Evolutionary conservation across 2,888 invertebrate species (phyloP).

Genomic region (Thecophora atra): DNA sequence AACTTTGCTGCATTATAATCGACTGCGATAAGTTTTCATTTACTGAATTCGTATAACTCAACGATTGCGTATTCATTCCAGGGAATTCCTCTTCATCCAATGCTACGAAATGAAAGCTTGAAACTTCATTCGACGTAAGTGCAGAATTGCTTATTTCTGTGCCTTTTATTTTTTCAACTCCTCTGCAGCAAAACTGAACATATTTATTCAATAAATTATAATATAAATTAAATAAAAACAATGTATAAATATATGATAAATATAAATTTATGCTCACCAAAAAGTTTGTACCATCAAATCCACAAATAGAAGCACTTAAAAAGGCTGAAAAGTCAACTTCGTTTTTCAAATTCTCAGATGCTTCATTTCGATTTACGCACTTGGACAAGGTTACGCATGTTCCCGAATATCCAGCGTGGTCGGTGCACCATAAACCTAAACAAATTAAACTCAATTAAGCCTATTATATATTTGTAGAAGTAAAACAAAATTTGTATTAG

Average conservation of each 20-base stretch:
- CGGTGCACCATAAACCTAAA: constrained; percentile 66
- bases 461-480: background rate
- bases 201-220: background rate
- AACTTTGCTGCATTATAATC: background rate
- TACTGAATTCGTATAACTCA: background rate
- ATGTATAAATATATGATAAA: background rate
- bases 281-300: constrained; percentile 73
- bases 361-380: constrained; percentile 68
- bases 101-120: constrained; percentile 40
- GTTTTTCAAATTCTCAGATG: constrained; percentile 52
- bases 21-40: background rate
- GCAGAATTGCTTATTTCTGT: background rate
- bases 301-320: constrained; percentile 75
- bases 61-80: background rate
- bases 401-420: constrained; percentile 68
- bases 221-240: background rate
- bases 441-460: constrained; percentile 22
- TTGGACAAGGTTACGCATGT: constrained; percentile 68
- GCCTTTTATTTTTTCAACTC: background rate
- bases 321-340: constrained; percentile 61
- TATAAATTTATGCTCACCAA: constrained; percentile 67
- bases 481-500: background rate
- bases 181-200: constrained; percentile 51
- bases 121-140: background rate
- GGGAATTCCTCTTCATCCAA: constrained; percentile 20